Base-by-base conservation (phyloP, 2,797 vertebrate species). In the Bucorvus abyssinicus region DNA sequence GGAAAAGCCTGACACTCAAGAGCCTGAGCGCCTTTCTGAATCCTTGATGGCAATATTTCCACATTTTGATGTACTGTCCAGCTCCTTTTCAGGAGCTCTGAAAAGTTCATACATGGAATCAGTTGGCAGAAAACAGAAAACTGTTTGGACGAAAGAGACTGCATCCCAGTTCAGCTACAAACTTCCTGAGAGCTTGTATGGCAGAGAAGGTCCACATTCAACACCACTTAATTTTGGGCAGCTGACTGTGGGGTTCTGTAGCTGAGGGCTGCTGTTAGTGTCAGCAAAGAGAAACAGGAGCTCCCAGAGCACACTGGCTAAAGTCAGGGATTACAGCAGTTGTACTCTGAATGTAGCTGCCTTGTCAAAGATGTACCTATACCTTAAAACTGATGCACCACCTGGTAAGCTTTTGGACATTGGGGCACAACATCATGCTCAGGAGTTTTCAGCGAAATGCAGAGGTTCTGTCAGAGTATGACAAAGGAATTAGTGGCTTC, bases 351-450 rank as follows among this genome's bases (percentile, higher is more conserved):
- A 29, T 3, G 7, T 38, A 52, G 50, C 14, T 59, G n/a, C 29
- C 14, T 38, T 44, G 20, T 18, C 1, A 1, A 69, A 74, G 29
- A 32, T 23, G 3, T 19, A 67, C 20, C 11, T 59, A 6, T 40
- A 30, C 42, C 22, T 75, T 30, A 81, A 75, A 84, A 71, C 13
- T 69, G 64, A 18, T 16, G 18, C 30, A 59, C 7, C 13, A 59
- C 22, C n/a, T 42, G 36, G 5, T 32, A 65, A 69, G 9, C 21
- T 80, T 87, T 52, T 23, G 6, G 12, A 20, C 21, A 50, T n/a
- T 13, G 45, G 42, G 29, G 36, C n/a, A 70, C 10, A 12, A 27
- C 24, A 36, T 3, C 0, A 0, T 8, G 3, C 9, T 73, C 32
- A n/a, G 42, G 14, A 65, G 8, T 44, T 59, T 74, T 53, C 24